Percentiles rank a stretch among this genome's conserved stretches.
Conservation (phyloP, 2,797 vertebrate genomes). For the Menidia menidia region DNA sequence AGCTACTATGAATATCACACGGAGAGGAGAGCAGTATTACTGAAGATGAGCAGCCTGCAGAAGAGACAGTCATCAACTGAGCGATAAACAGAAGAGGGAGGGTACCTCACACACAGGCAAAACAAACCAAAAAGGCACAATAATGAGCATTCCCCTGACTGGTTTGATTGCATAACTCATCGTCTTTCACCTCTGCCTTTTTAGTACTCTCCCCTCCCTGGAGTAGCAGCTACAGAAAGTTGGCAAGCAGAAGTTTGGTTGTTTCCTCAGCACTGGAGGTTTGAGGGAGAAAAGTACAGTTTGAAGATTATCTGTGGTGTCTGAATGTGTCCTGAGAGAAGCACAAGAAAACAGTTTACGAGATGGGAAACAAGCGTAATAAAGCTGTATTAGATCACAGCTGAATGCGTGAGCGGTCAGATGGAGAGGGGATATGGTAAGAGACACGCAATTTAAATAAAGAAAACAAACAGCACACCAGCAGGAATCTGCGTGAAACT, state of each 20-base stretch:
- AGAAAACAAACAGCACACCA: not conserved
- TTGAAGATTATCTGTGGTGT: constrained; percentile 34
- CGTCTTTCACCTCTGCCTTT: constrained; percentile 65
- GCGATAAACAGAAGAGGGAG: constrained; percentile 43
- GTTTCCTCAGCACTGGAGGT: constrained; percentile 32
- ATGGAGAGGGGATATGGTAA: not conserved
- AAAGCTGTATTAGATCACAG: constrained; percentile 27
- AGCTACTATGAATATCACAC: constrained; percentile 53
- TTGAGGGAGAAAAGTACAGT: constrained; percentile 39
- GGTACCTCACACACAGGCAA: constrained; percentile 52
- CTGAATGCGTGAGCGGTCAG: constrained; percentile 10
- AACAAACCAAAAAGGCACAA: constrained; percentile 50
- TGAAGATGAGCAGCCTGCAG: constrained; percentile 48
- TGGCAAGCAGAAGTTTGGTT: constrained; percentile 60
- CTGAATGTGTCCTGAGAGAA: constrained; percentile 26
- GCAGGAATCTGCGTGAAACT: not conserved
- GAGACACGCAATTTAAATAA: constrained; percentile 9
- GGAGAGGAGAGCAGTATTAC: constrained; percentile 37
- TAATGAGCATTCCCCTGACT: constrained; percentile 81
- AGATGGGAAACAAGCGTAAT: constrained; percentile 9
- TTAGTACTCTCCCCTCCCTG: constrained; percentile 62
- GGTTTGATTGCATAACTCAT: constrained; percentile 76
- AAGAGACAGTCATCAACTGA: constrained; percentile 56
- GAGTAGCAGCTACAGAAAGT: constrained; percentile 66
- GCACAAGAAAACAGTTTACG: constrained; percentile 17